Percentiles rank a stretch among this genome's conserved stretches.
phyloP scores from a whole-genome alignment of 2,888 invertebrate genomes.

The Suillia variegata region DNA sequence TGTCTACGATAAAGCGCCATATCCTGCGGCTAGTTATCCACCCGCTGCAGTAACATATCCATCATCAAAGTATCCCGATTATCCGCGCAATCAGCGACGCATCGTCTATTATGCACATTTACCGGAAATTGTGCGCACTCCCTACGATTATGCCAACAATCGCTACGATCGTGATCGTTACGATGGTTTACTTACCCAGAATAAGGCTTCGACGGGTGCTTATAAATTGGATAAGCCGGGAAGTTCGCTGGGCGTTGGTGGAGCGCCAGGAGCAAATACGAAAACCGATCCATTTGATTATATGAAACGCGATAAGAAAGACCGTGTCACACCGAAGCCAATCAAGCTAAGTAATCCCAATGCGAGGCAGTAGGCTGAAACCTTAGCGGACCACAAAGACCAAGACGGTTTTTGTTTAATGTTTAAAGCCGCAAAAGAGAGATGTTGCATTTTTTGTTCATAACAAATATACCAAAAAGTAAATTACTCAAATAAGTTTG shows the following conservation, averaged over 20 bases:
- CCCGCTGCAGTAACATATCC: slow-evolving; percentile 35
- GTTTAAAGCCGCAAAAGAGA: background rate
- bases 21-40: slow-evolving; percentile 22
- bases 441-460: background rate
- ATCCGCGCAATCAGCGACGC: slow-evolving; percentile 56
- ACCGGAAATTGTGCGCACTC: slow-evolving; percentile 71
- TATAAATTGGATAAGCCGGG: slow-evolving; percentile 32
- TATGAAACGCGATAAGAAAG: slow-evolving; percentile 48
- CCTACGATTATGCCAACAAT: slow-evolving; percentile 46
- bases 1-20: slow-evolving; percentile 52
- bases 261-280: slow-evolving; percentile 16
- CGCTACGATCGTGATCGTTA: slow-evolving; percentile 43
- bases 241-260: slow-evolving; percentile 20
- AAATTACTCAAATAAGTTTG: slow-evolving; percentile 29
- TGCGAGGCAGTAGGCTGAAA: slow-evolving; percentile 22
- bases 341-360: slow-evolving; percentile 22
- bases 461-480: background rate
- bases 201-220: slow-evolving; percentile 24
- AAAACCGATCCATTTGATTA: slow-evolving; percentile 39
- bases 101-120: slow-evolving; percentile 75
- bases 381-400: background rate
- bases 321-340: slow-evolving; percentile 39
- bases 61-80: slow-evolving; percentile 20
- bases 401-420: background rate
- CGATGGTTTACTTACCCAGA: slow-evolving; percentile 26